phyloP scores from a whole-genome alignment of 2,797 vertebrate species.

The Bryconaethiops microstoma region DNA sequence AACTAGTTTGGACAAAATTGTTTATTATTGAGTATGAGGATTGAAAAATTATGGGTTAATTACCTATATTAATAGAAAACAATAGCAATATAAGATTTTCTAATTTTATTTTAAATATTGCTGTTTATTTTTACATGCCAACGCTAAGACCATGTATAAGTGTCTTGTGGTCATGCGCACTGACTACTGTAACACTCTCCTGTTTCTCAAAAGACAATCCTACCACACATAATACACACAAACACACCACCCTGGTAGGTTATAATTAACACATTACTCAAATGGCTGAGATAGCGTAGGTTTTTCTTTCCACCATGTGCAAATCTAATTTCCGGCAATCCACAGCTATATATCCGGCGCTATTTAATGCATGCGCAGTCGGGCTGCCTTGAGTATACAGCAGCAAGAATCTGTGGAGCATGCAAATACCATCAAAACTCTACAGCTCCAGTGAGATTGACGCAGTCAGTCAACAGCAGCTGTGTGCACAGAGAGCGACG shows the following conservation, averaged over 20 bases:
- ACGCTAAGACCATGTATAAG: too few relatives aligned
- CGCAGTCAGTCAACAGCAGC: constrained; percentile 45
- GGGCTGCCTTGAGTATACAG: not conserved
- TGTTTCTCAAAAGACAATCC: constrained; percentile 7
- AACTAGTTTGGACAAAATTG: too few relatives aligned
- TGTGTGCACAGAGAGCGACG: constrained; percentile 21
- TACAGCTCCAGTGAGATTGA: constrained; percentile 24
- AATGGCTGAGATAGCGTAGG: constrained; percentile 36
- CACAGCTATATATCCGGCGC: constrained; percentile 45
- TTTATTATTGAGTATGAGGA: too few relatives aligned
- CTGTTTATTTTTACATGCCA: too few relatives aligned
- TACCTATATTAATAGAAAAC: too few relatives aligned
- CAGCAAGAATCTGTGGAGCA: constrained; percentile 15
- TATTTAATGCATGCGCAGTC: not conserved
- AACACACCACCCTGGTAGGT: constrained; percentile 1
- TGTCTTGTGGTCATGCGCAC: too few relatives aligned
- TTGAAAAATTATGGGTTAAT: too few relatives aligned
- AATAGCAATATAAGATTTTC: too few relatives aligned
- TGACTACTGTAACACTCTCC: constrained; percentile 5
- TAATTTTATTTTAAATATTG: too few relatives aligned
- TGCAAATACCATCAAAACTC: constrained; percentile 9
- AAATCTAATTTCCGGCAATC: constrained; percentile 60
- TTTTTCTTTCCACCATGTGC: constrained; percentile 46
- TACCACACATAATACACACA: constrained; percentile 3
- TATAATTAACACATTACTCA: not conserved